Evolutionary conservation across 2,113 vertebrate genomes (phyloP), one percentile per base, ranked within the genome.

Genomic region (Tachysurus fulvidraco): DNA sequence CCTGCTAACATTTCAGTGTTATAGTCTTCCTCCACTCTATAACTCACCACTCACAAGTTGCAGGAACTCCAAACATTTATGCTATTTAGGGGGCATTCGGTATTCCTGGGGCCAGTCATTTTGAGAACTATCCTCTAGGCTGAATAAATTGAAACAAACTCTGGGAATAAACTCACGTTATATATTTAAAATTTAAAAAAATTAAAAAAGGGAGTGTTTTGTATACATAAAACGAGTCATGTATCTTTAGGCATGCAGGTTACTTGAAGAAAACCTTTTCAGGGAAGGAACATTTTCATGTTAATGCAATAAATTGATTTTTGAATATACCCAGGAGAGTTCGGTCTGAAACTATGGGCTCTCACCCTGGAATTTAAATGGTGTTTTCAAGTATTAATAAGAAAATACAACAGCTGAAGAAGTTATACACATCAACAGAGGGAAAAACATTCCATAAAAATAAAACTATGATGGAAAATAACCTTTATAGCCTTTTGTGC

Each of bases 401-500:
- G 36, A 57, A 74, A 44, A 41, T 9, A 28, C 54, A 21, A 59
- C 46, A 52, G 55, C 54, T 74, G 19, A 25, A 36, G 8, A 71
- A 81, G 25, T 23, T 57, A 23, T 30, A 17, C 30, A 41, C 28
- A 60, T 79, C 11, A 36, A 14, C 83, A 59, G 52, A 52, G 52
- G 50, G 54, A 36, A 41, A 46, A 52, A 81, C 28, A 83, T 76
- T 87, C 79, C 57, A 74, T 25, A 21, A 5, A 64, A 59, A 41
- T 71, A 59, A 74, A 62, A 28, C 17, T 59, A 46, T 73, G 57
- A 36, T 44, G 41, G 80, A 74, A 50, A 41, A 30, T 88, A 79
- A 85, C 85, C 89, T 83, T 67, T 41, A 65, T 81, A 36, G n/a
- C 74, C 55, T 83, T 73, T 25, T 19, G 36, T n/a, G 52, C 85